These are phyloP conservation scores for Lycocerus yunnanus DNA, from an alignment of 2,888 invertebrate species.

Conservation along the genomic window DNA sequence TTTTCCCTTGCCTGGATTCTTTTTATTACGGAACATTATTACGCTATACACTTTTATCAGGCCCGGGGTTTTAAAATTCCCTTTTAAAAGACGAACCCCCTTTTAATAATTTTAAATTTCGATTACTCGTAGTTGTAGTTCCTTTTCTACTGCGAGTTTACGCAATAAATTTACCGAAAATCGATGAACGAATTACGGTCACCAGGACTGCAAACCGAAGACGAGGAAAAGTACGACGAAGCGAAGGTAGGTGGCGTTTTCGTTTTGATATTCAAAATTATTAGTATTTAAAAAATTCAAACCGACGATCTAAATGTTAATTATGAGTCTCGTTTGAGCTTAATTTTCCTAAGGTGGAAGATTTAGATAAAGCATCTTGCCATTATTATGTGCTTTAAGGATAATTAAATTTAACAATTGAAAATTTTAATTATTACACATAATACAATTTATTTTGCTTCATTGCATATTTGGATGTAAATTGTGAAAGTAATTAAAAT, in stretches of 20 bases:
- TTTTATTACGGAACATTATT: not conserved
- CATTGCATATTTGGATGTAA: not conserved
- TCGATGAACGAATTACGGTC: constrained; percentile 55
- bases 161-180: constrained; percentile 47
- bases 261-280: not conserved
- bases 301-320: not conserved
- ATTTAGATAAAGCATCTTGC: constrained; percentile 2
- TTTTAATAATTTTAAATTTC: not conserved
- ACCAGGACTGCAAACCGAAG: constrained; percentile 62
- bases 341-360: not conserved
- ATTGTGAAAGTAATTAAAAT: constrained; percentile 3
- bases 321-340: not conserved
- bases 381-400: not conserved
- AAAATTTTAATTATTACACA: constrained; percentile 1
- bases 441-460: not conserved
- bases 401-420: not conserved
- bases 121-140: not conserved
- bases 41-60: not conserved
- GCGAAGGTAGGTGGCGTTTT: constrained; percentile 50
- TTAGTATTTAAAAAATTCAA: not conserved
- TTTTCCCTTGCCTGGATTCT: not conserved
- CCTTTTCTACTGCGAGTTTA: not conserved
- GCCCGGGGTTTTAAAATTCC: not conserved
- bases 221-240: constrained; percentile 57
- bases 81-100: not conserved